Evolutionary conservation across 1,140 invertebrate genomes (phyloP).

Genomic region (Leucophenga varia): DNA sequence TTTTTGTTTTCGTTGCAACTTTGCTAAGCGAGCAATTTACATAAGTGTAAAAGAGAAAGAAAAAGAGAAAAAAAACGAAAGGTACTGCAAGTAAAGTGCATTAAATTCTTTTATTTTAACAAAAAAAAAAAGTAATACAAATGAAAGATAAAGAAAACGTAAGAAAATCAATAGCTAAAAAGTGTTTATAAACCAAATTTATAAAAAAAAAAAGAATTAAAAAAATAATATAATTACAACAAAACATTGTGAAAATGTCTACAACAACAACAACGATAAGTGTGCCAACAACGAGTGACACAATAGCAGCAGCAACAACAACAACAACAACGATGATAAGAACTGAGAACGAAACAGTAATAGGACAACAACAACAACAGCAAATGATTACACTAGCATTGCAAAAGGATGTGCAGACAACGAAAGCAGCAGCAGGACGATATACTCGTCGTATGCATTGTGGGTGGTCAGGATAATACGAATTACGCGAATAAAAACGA

Average conservation of each 20-base stretch:
- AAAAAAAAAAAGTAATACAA: no score
- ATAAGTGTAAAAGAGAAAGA: no score
- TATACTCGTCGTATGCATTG: conserved; percentile 23
- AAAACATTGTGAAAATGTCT: conserved; percentile 29
- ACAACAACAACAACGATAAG: conserved; percentile 22
- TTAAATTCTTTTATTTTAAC: no score
- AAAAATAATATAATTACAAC: conserved; percentile 4
- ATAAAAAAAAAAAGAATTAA: conserved; percentile 2
- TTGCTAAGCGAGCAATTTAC: no score
- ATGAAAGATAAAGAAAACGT: no score
- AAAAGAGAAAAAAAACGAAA: no score
- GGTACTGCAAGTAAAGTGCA: no score
- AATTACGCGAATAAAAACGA: not conserved
- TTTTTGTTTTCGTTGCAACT: no score
- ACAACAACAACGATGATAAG: conserved; percentile 8
- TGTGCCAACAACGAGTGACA: conserved; percentile 11
- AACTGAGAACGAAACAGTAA: conserved; percentile 8
- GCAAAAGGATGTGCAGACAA: no score
- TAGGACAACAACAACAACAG: conserved; percentile 2
- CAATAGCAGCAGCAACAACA: conserved; percentile 6
- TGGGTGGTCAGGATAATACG: conserved; percentile 18
- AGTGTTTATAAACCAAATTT: no score
- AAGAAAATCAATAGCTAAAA: no score
- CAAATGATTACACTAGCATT: not conserved
- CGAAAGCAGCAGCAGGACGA: conserved; percentile 14